Base-by-base conservation (phyloP, 2,888 invertebrate species). In the Drosophila quasianomalipes region DNA sequence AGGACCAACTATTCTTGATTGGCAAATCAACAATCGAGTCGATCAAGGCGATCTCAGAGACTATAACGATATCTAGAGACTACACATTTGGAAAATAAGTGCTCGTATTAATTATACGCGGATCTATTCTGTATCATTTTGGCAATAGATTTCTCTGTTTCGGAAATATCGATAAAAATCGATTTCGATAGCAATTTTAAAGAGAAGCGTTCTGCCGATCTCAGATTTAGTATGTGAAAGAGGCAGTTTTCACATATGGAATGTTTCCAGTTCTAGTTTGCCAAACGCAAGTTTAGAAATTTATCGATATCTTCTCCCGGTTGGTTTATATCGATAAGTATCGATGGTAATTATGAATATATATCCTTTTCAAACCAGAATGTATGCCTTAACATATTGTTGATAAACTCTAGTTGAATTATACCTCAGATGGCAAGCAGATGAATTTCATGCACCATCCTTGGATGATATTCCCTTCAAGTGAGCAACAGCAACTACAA, bases 401-500 rank as follows among this genome's bases (percentile, higher is more conserved):
- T 44, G 22, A 6, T 41, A 41, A 41, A 2, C n/a, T 41, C 5
- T n/a, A 5, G 12, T n/a, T n/a, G n/a, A n/a, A 22, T 12, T 22
- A 47, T 7, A 7, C 14, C 44, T 47, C 47, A 47, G 16, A 16
- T 47, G 7, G 26, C 26, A 33, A 67, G 14, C 47, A 9, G 4
- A 39, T 35, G 19, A 1, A n/a, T 26, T 59, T 41, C 51, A 28
- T 1, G 26, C 12, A 19, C 14, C 44, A 54, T 31, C 31, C 7
- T 26, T 55, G 10, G 4, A 19, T 6, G 4, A 16, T 16, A 53
- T 67, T 30, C 61, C 19, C 59, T 37, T 19, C 47, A 62, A 73
- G 49, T 52, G 61, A 57, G 53, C 65, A 74, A 59, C 55, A 58
- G 57, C 51, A 66, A 58, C 39, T 31, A 61, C 78, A 70, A 70